Base-by-base conservation (phyloP, 2,888 invertebrate species). In the Lasioglossum vierecki region DNA sequence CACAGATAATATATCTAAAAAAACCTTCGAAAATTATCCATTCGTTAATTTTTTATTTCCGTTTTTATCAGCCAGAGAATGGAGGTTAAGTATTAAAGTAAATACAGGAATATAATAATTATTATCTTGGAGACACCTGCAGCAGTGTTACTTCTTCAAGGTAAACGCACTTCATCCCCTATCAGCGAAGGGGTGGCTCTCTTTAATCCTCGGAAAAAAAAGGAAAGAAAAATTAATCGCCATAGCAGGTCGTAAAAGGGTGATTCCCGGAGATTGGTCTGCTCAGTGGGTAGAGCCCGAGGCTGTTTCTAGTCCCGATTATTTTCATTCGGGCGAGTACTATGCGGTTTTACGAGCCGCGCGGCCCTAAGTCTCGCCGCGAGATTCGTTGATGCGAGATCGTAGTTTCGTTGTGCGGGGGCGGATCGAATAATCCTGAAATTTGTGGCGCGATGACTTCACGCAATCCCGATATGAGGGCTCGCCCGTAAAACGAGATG, bases 401-500 rank as follows among this genome's bases (percentile, higher is more conserved):
- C 39, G 26, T 57, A 57, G 57, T n/a, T 57, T 57, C 57, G 53
- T 30, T 2, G 44, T n/a, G 41, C 46, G 46, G 30, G 18, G 30
- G 26, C 22, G n/a, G 39, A 68, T 68, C 68, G 66, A 83, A 83
- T 83, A 83, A 85, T 85, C 78, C 63, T 63, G 76, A 74, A 86
- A 85, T 86, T 83, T 71, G 78, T 78, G 80, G 78, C 35, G 60
- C 81, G 82, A 82, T 63, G 82, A 71, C 82, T 82, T 66, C 76
- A 15, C n/a, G 83, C 82, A 81, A 81, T 82, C 80, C 63, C 81
- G 80, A 87, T 88, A 88, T 78, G 75, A 79, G 76, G 83, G 57
- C 44, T 66, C 79, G 46, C 53, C 74, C 87, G 80, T 88, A 84
- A 87, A 82, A 72, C 73, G 68, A 80, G 82, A 88, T 82, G 87